A percentile compares a stretch with the other conserved stretches of the same genome.
These are phyloP conservation scores for Heliornis fulica DNA, from an alignment of 2,113 vertebrate species.

Conservation along the genomic window DNA sequence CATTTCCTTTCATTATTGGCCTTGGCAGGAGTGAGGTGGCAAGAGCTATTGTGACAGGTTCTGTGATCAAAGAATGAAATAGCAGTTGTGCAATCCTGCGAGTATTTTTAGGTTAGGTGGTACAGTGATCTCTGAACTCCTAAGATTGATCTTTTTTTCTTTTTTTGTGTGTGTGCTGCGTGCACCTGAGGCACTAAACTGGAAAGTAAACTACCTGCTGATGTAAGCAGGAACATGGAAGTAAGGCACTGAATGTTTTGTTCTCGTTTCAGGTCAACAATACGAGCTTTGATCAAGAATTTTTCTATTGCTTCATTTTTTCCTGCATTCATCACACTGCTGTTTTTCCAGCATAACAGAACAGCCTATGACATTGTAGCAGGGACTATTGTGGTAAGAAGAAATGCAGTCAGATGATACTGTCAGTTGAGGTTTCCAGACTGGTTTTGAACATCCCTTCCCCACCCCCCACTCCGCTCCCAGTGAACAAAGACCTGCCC, in stretches of 20 bases:
- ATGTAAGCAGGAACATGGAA: neutral
- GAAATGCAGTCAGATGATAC: constrained; percentile 84
- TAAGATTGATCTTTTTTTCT: accelerated
- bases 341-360: constrained; percentile 97
- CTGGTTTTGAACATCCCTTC: constrained; percentile 27
- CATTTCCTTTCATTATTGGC: neutral
- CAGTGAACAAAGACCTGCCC: neutral
- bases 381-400: constrained; percentile 93
- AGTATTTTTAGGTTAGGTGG: neutral
- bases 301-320: constrained; percentile 97
- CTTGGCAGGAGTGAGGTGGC: neutral
- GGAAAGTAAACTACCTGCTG: neutral
- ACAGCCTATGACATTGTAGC: constrained; percentile 96
- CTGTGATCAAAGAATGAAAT: neutral
- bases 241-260: neutral
- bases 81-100: neutral
- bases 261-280: constrained; percentile 83
- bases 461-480: too few species aligned
- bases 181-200: neutral
- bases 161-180: neutral
- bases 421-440: neutral
- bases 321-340: constrained; percentile 92
- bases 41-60: neutral
- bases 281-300: constrained; percentile 96
- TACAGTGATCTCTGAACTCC: neutral